Evolutionary conservation across 2,888 invertebrate genomes (phyloP).

Genomic region (Belgica antarctica): DNA sequence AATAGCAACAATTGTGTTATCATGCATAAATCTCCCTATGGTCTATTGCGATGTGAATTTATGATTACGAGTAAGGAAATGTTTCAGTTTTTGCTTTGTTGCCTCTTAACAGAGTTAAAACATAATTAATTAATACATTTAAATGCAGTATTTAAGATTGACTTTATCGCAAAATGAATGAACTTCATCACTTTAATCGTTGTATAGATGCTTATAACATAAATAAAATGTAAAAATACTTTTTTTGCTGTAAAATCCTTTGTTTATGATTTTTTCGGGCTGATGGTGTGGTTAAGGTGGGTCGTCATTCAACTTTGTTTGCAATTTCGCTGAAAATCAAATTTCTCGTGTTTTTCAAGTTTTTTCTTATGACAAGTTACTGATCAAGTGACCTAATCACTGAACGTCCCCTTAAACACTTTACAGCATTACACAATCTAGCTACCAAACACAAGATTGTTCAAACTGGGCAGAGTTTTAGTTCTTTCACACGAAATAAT

Average conservation of each 20-base stretch:
- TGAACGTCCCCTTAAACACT: too few species aligned
- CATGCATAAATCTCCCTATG: not conserved
- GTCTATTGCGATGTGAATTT: not conserved
- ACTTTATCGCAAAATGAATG: constrained; percentile 17
- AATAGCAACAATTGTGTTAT: constrained; percentile 20
- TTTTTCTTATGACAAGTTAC: too few species aligned
- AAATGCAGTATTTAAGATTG: constrained; percentile 25
- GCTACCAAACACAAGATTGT: too few species aligned
- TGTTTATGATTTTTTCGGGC: too few species aligned
- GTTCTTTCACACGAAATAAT: too few species aligned
- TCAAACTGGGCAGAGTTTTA: too few species aligned
- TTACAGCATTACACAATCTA: too few species aligned
- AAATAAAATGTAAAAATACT: not conserved
- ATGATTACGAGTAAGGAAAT: not conserved
- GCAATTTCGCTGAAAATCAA: too few species aligned
- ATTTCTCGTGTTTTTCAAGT: too few species aligned
- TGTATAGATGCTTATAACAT: constrained; percentile 28
- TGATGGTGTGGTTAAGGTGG: too few species aligned
- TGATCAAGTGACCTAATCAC: too few species aligned
- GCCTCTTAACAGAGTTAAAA: constrained; percentile 19
- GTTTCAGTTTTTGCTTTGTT: constrained; percentile 1
- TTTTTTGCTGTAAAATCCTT: constrained; percentile 9
- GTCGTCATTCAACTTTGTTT: too few species aligned
- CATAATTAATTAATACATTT: constrained; percentile 1
- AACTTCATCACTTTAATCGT: constrained; percentile 27